Evolutionary conservation across 2,113 vertebrate genomes (phyloP), one percentile per base, ranked within the genome.

Genomic region (Pteronura brasiliensis): DNA sequence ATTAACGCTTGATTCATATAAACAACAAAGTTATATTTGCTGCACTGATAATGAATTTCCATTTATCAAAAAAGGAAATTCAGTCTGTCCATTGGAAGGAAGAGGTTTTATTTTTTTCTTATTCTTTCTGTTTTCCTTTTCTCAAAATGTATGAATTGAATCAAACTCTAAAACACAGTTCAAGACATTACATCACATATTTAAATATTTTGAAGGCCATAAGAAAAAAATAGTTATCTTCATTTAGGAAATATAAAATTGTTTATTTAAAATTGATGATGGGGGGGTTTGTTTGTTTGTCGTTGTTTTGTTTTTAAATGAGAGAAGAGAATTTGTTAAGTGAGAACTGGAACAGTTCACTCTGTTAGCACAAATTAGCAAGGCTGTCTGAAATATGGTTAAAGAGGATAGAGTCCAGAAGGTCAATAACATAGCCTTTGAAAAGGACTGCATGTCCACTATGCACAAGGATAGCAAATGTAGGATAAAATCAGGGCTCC

Each of bases 1-100:
- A 93, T 95, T 96, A 96, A 83, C 14, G 72, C 21, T 86, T 34
- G n/a, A 93, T 93, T 82, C 42, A 74, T 67, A 44, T 96, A 95
- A 96, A 80, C 55, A 89, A 82, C 11, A 77, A 86, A 17, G 27
- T 63, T 92, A 47, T 47, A 4, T 87, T 89, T 97, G 31, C 23
- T 87, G 67, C 8, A 44, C 13, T 95, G 44, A 92, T 59, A 90
- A 77, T 77, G 3, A 88, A 96, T 86, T 94, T 82, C 21, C n/a
- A 94, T 44, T 96, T 94, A 79, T 72, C 47, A 72, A 59, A 79
- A 90, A 72, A 49, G 2, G 4, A 84, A 85, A 95, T 89, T 7
- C 36, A 3, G 25, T 69, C 57, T 81, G 39, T 59, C 49, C 15
- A 39, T 9, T 18, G 11, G 13, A 36, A 86, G 1, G 29, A 57